Evolutionary conservation across 2,888 invertebrate genomes (phyloP).

Genomic region (Callimorpha dominula): DNA sequence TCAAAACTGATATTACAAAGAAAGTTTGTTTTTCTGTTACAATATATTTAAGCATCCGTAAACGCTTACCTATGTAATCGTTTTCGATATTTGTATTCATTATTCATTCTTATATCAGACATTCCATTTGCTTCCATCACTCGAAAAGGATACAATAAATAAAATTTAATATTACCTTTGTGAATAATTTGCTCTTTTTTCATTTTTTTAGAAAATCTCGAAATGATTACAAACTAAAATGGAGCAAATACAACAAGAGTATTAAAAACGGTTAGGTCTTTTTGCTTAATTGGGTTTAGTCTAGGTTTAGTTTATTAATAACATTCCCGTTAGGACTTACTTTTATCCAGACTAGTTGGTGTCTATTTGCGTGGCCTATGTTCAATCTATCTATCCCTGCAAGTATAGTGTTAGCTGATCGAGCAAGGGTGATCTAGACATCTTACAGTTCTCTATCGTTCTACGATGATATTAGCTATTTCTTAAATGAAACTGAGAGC

Average conservation of each 20-base stretch:
- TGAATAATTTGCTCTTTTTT: neutral
- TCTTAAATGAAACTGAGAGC: no score
- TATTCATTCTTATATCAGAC: neutral
- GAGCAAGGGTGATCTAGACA: no score
- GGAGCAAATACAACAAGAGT: no score
- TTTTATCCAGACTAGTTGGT: no score
- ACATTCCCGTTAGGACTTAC: no score
- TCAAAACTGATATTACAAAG: neutral
- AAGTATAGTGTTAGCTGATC: no score
- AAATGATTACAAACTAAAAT: no score
- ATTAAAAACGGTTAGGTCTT: no score
- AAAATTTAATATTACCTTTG: neutral
- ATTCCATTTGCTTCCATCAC: neutral
- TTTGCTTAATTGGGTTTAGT: no score
- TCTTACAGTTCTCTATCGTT: no score
- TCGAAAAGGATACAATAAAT: neutral
- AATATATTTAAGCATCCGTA: neutral
- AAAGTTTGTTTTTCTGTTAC: neutral
- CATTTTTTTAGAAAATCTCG: neutral
- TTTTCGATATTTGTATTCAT: constrained; percentile 4
- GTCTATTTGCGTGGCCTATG: neutral
- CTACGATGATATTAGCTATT: no score
- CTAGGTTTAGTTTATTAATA: no score
- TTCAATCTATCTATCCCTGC: neutral
- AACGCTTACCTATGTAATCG: neutral